Evolutionary conservation across 1,140 invertebrate species (phyloP).

Genomic region (Pissodes strobi): DNA sequence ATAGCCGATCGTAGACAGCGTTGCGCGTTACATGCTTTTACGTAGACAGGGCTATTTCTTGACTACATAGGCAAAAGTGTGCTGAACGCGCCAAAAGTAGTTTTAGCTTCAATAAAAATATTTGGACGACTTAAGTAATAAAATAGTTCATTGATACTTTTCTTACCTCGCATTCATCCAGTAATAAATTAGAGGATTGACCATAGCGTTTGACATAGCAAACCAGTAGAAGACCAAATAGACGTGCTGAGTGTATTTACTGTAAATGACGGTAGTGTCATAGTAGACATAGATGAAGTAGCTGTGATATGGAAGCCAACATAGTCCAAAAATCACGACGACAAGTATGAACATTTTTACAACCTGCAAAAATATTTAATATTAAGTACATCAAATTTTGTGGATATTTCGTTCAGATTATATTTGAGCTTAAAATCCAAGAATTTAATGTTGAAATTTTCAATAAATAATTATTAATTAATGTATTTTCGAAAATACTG

Average conservation of each 20-base stretch:
- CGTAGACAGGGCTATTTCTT: too few species aligned
- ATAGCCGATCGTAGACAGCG: too few species aligned
- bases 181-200: slow-evolving; percentile 90
- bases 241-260: slow-evolving; percentile 77
- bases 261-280: slow-evolving; percentile 70
- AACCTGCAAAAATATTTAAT: slow-evolving; percentile 63
- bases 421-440: too few species aligned
- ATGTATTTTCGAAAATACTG: too few species aligned
- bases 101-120: too few species aligned
- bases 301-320: slow-evolving; percentile 87
- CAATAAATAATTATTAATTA: too few species aligned
- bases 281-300: slow-evolving; percentile 86
- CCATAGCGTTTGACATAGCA: slow-evolving; percentile 91
- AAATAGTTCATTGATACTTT: slow-evolving; percentile 6
- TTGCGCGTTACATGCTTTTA: too few species aligned
- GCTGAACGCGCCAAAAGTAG: too few species aligned
- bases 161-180: slow-evolving; percentile 87
- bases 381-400: background rate
- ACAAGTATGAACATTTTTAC: slow-evolving; percentile 85
- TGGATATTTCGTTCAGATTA: too few species aligned
- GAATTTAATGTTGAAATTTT: too few species aligned
- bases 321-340: slow-evolving; percentile 82
- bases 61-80: too few species aligned
- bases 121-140: too few species aligned
- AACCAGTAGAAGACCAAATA: slow-evolving; percentile 88